Percentiles rank a stretch among this genome's conserved stretches.
phyloP scores from a whole-genome alignment of 2,888 invertebrate genomes.

The Caenorhabditis macrosperma region DNA sequence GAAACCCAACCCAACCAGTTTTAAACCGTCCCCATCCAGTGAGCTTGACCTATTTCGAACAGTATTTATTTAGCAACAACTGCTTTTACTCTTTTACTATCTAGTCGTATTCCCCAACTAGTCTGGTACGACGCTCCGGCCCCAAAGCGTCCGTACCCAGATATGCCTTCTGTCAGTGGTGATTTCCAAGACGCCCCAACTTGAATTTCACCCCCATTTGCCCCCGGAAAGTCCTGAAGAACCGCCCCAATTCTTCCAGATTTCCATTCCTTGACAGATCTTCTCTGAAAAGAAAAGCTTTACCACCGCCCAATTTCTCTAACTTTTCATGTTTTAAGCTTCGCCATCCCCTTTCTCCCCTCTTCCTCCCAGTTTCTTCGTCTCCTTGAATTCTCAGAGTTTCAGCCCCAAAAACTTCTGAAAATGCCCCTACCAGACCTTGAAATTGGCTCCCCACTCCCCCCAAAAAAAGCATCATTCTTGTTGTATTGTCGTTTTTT shows the following conservation, averaged over 20 bases:
- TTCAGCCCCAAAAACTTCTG: neutral
- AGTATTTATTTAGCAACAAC: slow-evolving; percentile 18
- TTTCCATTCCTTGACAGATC: slow-evolving; percentile 21
- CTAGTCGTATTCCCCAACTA: neutral
- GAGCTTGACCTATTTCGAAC: slow-evolving; percentile 17
- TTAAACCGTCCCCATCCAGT: slow-evolving; percentile 26
- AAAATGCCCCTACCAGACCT: too few species aligned
- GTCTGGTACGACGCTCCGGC: slow-evolving; percentile 9
- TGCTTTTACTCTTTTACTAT: slow-evolving; percentile 28
- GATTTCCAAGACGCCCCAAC: slow-evolving; percentile 25
- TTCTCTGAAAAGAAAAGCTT: slow-evolving; percentile 7
- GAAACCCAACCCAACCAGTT: slow-evolving; percentile 30
- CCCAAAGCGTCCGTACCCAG: slow-evolving; percentile 13
- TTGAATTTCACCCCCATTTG: slow-evolving; percentile 16
- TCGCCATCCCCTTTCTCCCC: slow-evolving; percentile 1
- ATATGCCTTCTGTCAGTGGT: neutral
- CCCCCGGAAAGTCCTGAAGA: neutral
- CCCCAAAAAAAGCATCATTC: too few species aligned
- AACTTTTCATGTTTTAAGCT: slow-evolving; percentile 60
- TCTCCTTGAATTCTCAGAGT: neutral
- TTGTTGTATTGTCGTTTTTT: too few species aligned
- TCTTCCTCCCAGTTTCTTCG: neutral
- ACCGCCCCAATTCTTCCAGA: slow-evolving; percentile 35
- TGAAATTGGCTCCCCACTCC: neutral
- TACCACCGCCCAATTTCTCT: slow-evolving; percentile 13